Conservation (phyloP, 2,888 invertebrate genomes). For the Ariolimax columbianus region DNA sequence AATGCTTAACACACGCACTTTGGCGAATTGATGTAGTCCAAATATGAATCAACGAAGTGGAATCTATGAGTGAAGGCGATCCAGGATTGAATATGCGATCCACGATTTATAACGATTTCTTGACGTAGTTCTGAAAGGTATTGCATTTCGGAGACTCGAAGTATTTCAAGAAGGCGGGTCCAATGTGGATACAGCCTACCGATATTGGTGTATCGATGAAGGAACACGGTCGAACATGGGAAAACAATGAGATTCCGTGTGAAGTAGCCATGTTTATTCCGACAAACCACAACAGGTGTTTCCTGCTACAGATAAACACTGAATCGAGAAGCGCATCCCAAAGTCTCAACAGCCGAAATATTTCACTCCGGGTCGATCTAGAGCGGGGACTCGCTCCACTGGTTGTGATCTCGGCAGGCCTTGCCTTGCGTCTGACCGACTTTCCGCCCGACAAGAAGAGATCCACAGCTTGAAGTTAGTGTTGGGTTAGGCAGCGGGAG, state of each 20-base stretch:
- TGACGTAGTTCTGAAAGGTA: too few relatives aligned
- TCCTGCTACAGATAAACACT: neutral
- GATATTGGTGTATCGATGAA: too few relatives aligned
- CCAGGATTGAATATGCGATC: too few relatives aligned
- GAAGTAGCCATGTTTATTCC: neutral
- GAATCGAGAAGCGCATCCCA: neutral
- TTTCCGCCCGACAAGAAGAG: neutral
- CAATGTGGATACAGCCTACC: too few relatives aligned
- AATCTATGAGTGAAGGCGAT: too few relatives aligned
- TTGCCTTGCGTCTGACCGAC: neutral
- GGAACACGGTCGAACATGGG: neutral
- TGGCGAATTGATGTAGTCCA: too few relatives aligned
- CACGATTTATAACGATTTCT: too few relatives aligned
- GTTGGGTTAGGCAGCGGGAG: slow-evolving; percentile 1
- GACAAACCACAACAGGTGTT: neutral
- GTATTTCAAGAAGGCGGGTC: too few relatives aligned
- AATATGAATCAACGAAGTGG: too few relatives aligned
- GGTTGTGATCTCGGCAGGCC: neutral
- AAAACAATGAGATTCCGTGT: neutral
- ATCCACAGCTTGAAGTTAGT: neutral
- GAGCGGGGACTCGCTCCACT: slow-evolving; percentile 13
- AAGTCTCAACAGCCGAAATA: neutral
- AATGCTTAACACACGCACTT: too few relatives aligned
- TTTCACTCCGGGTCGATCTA: neutral
- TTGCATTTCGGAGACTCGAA: too few relatives aligned